A percentile compares a stretch with the other conserved stretches of the same genome.
phyloP scores from a whole-genome alignment of 1,140 invertebrate species.

The Piezodorus guildinii region DNA sequence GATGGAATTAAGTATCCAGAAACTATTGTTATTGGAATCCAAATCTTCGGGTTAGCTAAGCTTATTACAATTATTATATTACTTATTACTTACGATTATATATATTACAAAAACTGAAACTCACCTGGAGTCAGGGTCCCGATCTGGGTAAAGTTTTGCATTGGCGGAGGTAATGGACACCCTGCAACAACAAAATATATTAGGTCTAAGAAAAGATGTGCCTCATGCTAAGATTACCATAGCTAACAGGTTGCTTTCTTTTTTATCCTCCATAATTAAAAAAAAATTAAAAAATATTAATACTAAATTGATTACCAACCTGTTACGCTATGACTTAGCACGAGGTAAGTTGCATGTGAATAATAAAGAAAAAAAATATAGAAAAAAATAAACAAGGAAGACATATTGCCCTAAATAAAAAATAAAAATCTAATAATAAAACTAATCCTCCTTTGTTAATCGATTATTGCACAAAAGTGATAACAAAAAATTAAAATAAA shows the following conservation, averaged over 20 bases:
- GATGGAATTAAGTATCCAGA: no score
- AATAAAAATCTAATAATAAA: background rate
- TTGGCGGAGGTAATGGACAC: slow-evolving; percentile 35
- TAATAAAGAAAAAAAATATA: background rate
- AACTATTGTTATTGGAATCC: no score
- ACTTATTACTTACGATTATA: no score
- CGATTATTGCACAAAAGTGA: no score
- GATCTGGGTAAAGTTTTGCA: slow-evolving; percentile 72
- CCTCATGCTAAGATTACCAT: background rate
- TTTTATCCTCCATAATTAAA: background rate
- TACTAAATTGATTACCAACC: background rate
- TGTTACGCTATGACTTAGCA: background rate
- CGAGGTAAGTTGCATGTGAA: background rate
- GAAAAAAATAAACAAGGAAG: background rate
- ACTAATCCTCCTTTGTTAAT: background rate
- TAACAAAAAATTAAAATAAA: no score
- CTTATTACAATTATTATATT: background rate
- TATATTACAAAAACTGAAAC: slow-evolving; percentile 29
- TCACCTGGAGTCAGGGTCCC: slow-evolving; percentile 76
- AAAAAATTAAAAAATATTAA: background rate
- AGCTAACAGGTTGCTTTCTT: background rate
- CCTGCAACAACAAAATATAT: slow-evolving; percentile 24
- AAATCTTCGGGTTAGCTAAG: no score
- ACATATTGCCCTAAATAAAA: background rate
- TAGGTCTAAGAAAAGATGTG: background rate